Base-by-base conservation (phyloP, 1,140 invertebrate species). In the Nylanderia fulva region DNA sequence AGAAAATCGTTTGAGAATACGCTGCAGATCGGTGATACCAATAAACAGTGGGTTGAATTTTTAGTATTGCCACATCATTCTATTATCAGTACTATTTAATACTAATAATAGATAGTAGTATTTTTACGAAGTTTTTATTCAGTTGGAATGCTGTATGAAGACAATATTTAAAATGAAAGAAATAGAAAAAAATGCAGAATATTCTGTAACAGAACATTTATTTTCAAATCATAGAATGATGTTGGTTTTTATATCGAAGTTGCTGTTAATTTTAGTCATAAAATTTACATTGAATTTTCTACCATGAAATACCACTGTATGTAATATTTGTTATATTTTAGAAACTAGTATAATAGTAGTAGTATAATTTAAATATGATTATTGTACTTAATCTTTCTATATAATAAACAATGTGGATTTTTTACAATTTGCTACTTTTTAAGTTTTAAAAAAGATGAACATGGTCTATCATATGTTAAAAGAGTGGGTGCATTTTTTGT, bases 1-100 rank as follows among this genome's bases (percentile, higher is more conserved):
- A 54, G 94, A 95, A 80, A 94, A 91, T 83, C 85, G 90, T 84
- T 29, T 94, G 13, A 93, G 92, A 86, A 52, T 91, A 84, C 92
- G 91, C 24, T 94, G 93, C 54, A 91, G 92, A 91, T 86, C 91
- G 11, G 68, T 88, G 4, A 90, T 90, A 27, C 58, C 84, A 18
- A 58, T 90, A 21, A 90, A 88, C 33, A 60, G 48, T 63, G 77
- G 85, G 0, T 61, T 88, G 80, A 89, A 89, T 63, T 91, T 89
- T 72, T 91, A 89, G 66, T 0, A 39, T 64, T 48, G 3, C 5
- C 29, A 33, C 29, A 33, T 58, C 39, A 61, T 13, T 18, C 21
- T 83, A 72, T 18, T 80, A 54, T 84, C 27, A 68, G 48, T 74
- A 68, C 18, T 21, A 45, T 29, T 54, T 39, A 33, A 69, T 69